These are phyloP conservation scores for Ephialtes manifestator DNA, from an alignment of 2,888 invertebrate species.

Conservation along the genomic window DNA sequence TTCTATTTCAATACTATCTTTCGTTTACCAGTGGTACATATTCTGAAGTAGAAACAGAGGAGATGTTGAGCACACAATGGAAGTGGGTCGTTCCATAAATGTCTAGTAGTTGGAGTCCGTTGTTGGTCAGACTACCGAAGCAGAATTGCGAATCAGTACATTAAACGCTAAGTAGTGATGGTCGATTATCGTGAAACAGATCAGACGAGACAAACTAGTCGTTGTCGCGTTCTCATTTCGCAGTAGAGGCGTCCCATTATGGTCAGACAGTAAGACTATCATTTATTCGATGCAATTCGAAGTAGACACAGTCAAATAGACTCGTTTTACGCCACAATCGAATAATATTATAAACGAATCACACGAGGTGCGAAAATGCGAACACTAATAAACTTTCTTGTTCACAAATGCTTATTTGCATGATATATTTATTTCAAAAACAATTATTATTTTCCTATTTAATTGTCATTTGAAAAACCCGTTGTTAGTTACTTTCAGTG, in stretches of 20 bases:
- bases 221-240: background rate
- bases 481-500: background rate
- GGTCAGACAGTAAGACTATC: background rate
- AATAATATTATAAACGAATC: background rate
- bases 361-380: background rate
- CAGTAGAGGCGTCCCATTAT: background rate
- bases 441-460: too few species aligned
- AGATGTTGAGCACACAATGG: too few species aligned
- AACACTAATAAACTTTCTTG: background rate
- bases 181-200: background rate
- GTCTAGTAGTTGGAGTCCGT: background rate
- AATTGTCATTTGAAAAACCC: background rate
- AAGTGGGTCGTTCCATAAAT: background rate
- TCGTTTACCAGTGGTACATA: too few species aligned
- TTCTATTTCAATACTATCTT: too few species aligned
- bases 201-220: background rate
- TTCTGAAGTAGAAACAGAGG: too few species aligned
- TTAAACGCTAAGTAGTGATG: background rate
- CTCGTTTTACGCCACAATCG: background rate
- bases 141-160: background rate
- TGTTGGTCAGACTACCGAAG: background rate
- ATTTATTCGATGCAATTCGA: background rate
- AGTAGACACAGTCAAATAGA: background rate
- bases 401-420: too few species aligned
- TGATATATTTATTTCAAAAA: too few species aligned